Percentiles rank a stretch among this genome's conserved stretches.
These are phyloP conservation scores for Rhodinocichla rosea DNA, from an alignment of 2,113 vertebrate genomes.

Conservation along the genomic window DNA sequence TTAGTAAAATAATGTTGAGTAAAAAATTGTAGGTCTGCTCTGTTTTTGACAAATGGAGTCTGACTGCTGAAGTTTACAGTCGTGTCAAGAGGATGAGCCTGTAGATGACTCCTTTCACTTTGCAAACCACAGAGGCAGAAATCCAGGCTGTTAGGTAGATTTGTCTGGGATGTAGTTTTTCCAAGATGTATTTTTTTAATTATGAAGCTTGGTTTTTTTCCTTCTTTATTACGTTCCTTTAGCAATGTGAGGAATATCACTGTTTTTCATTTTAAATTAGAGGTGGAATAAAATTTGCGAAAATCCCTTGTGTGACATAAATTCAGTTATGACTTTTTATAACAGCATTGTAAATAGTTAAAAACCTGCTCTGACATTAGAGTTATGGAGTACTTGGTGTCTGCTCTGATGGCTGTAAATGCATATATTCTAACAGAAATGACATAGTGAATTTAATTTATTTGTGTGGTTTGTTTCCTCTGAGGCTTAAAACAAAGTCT, in stretches of 20 bases:
- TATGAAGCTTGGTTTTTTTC: not conserved
- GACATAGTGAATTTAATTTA: conserved; percentile 41
- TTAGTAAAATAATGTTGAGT: not conserved
- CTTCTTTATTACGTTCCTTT: not conserved
- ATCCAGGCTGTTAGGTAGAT: not conserved
- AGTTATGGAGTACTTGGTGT: conserved; percentile 5
- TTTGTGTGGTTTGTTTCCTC: conserved; percentile 61
- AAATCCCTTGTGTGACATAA: not conserved
- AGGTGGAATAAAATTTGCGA: not conserved
- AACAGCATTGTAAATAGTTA: conserved; percentile 20
- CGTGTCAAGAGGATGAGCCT: not conserved
- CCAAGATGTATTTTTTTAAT: conserved; percentile 3
- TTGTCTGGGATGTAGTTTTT: not conserved
- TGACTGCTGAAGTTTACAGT: not conserved
- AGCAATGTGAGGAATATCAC: not conserved
- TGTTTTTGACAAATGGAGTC: not conserved
- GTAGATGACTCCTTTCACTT: not conserved
- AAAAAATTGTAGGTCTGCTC: not conserved
- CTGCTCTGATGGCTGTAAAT: conserved; percentile 19
- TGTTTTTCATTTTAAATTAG: conserved; percentile 22
- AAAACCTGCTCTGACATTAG: not conserved
- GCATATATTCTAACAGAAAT: conserved; percentile 31
- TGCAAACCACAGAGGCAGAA: not conserved
- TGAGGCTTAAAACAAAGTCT: conserved; percentile 55
- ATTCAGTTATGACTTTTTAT: conserved; percentile 8